Conservation (phyloP, 1,140 invertebrate species). For the Eulimnadia texana region DNA sequence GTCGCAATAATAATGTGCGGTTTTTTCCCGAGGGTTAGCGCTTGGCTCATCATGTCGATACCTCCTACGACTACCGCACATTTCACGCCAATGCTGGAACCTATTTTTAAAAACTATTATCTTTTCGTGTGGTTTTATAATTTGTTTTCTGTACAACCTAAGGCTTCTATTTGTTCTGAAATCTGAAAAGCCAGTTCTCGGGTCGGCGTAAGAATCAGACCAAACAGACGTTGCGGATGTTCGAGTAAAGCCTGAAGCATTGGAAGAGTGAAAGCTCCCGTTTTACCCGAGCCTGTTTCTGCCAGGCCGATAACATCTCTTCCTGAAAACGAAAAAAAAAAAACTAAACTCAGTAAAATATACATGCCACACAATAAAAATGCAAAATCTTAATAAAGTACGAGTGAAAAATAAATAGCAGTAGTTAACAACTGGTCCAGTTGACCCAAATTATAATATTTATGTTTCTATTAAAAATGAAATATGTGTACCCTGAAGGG, state of each 20-base stretch:
- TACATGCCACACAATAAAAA: background rate
- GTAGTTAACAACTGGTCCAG: too few species aligned
- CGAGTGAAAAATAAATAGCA: too few species aligned
- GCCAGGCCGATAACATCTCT: constrained; percentile 93
- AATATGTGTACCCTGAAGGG: constrained; percentile 58
- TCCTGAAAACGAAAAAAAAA: constrained; percentile 31
- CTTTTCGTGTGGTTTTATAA: background rate
- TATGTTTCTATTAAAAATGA: too few species aligned
- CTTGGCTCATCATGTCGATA: constrained; percentile 92
- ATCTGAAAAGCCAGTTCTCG: constrained; percentile 95
- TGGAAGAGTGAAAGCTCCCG: constrained; percentile 90
- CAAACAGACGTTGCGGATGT: constrained; percentile 85
- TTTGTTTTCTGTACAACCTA: constrained; percentile 43
- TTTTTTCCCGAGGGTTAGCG: constrained; percentile 77
- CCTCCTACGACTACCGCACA: constrained; percentile 93
- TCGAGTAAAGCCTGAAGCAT: constrained; percentile 82
- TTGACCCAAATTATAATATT: too few species aligned
- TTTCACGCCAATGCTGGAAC: constrained; percentile 75
- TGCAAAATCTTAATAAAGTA: too few species aligned
- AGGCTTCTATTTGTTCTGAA: constrained; percentile 87
- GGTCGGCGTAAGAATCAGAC: constrained; percentile 86
- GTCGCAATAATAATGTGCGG: constrained; percentile 91
- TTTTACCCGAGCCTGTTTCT: constrained; percentile 97
- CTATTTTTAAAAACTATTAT: constrained; percentile 27
- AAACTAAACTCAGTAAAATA: constrained; percentile 4